Conservation (phyloP, 2,797 vertebrate species). For the Nyctalus aviator region DNA sequence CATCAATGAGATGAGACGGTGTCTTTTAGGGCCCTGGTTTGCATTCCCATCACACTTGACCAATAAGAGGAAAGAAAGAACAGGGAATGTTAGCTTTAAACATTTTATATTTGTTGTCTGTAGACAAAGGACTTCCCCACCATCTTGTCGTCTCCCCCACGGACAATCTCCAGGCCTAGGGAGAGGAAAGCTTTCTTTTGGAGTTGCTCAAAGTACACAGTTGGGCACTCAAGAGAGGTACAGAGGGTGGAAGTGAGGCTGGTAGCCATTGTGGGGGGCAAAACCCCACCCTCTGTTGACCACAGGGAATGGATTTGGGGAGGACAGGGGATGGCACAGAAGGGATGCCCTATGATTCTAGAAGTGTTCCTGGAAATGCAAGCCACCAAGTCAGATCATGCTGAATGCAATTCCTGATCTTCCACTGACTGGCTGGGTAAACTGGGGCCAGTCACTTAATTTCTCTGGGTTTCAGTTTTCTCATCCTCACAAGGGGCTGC, state of each 20-base stretch:
- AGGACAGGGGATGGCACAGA: neutral
- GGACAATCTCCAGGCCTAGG: neutral
- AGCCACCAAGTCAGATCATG: neutral
- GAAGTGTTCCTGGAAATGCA: neutral
- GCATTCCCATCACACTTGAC: neutral
- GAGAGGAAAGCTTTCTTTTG: neutral
- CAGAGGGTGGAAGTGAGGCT: neutral
- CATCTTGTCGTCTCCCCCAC: rapidly evolving
- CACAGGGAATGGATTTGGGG: neutral
- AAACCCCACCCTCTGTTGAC: neutral
- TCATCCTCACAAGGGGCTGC: neutral
- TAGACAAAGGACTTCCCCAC: neutral
- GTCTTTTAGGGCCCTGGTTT: neutral
- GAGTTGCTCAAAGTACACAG: neutral
- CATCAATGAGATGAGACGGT: neutral
- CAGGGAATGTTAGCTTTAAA: neutral
- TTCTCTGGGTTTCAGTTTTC: neutral
- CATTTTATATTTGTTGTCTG: neutral
- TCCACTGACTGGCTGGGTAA: neutral
- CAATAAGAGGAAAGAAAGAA: neutral
- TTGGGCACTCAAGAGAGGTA: neutral
- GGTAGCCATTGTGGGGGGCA: neutral
- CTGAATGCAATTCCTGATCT: neutral
- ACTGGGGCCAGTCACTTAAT: neutral
- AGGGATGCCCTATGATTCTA: neutral